Percentiles rank a stretch among this genome's conserved stretches.
Evolutionary conservation across 2,113 vertebrate species (phyloP).

Genomic region (Montifringilla adamsi): DNA sequence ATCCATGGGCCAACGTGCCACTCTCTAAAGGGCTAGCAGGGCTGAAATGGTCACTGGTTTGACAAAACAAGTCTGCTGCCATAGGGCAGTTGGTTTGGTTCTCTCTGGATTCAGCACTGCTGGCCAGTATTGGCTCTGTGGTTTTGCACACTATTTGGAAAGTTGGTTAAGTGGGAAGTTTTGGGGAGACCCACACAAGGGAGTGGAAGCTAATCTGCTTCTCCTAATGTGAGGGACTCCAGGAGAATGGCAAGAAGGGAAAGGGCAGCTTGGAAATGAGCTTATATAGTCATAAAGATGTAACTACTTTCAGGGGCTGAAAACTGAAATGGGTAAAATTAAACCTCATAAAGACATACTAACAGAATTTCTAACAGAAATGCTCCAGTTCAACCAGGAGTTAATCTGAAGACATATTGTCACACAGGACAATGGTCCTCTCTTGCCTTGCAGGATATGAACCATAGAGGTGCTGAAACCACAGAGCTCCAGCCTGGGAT

Average conservation of each 20-base stretch:
- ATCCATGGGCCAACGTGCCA: rapidly evolving
- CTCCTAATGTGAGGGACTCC: background rate
- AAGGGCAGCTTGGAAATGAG: background rate
- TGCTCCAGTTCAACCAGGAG: background rate
- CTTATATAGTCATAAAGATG: background rate
- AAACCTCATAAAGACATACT: background rate
- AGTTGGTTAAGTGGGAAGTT: background rate
- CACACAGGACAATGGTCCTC: background rate
- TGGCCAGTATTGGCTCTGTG: no score
- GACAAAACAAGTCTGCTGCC: background rate
- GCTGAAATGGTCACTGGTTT: background rate
- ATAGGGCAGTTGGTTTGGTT: background rate
- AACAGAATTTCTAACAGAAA: background rate
- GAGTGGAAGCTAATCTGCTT: background rate
- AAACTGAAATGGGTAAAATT: background rate
- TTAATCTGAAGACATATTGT: background rate
- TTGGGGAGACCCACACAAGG: background rate
- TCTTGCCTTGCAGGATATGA: background rate
- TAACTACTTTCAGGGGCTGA: background rate
- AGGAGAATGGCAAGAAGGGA: background rate
- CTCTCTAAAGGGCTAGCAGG: background rate
- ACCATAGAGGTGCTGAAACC: background rate
- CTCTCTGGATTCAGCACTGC: background rate
- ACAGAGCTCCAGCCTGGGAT: background rate
- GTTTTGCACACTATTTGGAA: background rate